These are phyloP conservation scores for Chelonus insularis DNA, from an alignment of 1,140 invertebrate genomes.

Conservation along the genomic window DNA sequence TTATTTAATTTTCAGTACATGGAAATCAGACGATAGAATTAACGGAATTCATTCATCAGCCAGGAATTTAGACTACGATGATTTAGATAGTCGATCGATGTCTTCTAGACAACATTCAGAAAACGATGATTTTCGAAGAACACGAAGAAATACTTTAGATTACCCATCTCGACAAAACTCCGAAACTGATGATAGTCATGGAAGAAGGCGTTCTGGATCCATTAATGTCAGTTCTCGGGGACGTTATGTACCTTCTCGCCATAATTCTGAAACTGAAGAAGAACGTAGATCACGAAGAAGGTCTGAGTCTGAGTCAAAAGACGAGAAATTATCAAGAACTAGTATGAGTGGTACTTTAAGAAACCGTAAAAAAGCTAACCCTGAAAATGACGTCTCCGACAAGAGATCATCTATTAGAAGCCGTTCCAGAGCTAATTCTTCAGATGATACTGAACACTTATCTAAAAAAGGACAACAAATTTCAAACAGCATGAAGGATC, in stretches of 20 bases:
- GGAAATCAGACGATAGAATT: slow-evolving; percentile 51
- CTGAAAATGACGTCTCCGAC: background rate
- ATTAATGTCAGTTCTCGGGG: slow-evolving; percentile 25
- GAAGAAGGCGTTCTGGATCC: slow-evolving; percentile 15
- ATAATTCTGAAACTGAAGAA: slow-evolving; percentile 27
- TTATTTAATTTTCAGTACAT: slow-evolving; percentile 34
- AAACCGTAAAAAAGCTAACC: slow-evolving; percentile 23
- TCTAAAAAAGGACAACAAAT: too few relatives aligned
- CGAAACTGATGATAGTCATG: slow-evolving; percentile 20
- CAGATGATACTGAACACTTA: background rate
- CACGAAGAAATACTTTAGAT: slow-evolving; percentile 29
- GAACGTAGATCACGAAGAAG: slow-evolving; percentile 17
- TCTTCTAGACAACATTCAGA: slow-evolving; percentile 25
- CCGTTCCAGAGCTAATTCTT: background rate
- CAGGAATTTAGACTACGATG: slow-evolving; percentile 35
- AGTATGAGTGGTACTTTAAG: slow-evolving; percentile 4
- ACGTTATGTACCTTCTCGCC: slow-evolving; percentile 17
- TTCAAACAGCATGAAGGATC: too few relatives aligned
- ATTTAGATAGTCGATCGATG: slow-evolving; percentile 30
- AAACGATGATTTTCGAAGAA: slow-evolving; percentile 33
- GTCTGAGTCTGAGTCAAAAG: slow-evolving; percentile 21
- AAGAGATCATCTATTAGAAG: background rate
- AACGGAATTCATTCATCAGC: slow-evolving; percentile 37
- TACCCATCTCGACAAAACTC: slow-evolving; percentile 20
- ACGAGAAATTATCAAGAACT: slow-evolving; percentile 21